These are phyloP conservation scores for Diprion similis DNA, from an alignment of 1,140 invertebrate species.

Conservation along the genomic window DNA sequence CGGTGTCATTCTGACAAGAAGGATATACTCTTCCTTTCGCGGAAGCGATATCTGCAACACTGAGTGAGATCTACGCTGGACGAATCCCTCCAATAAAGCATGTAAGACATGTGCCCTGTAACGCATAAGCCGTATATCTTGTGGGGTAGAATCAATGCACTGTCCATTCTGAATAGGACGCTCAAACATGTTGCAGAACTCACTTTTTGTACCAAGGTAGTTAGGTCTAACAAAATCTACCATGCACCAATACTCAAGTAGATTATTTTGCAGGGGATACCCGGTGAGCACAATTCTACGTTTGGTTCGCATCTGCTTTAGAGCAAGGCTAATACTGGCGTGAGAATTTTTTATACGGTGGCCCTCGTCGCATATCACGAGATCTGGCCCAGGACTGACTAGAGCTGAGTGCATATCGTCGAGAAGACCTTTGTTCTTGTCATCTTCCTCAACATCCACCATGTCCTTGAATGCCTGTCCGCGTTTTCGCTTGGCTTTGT, in stretches of 20 bases:
- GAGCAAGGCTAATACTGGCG: conserved; percentile 89
- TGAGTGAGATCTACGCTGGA: conserved; percentile 88
- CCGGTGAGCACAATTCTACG: conserved; percentile 91
- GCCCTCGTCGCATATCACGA: conserved; percentile 95
- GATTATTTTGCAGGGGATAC: conserved; percentile 96
- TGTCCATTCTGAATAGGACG: conserved; percentile 94
- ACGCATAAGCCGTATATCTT: conserved; percentile 89
- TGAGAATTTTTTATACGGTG: conserved; percentile 97
- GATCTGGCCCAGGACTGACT: conserved; percentile 90
- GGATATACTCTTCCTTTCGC: conserved; percentile 90
- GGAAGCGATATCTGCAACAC: conserved; percentile 88
- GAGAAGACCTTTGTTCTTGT: conserved; percentile 84
- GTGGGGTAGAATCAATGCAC: conserved; percentile 90
- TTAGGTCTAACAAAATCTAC: conserved; percentile 95
- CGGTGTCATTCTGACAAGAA: conserved; percentile 85
- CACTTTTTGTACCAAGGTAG: conserved; percentile 89
- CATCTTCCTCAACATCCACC: conserved; percentile 69
- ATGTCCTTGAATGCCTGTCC: conserved; percentile 55
- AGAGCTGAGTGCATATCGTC: conserved; percentile 88
- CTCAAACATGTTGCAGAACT: conserved; percentile 97
- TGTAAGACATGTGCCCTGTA: conserved; percentile 90
- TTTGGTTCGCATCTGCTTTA: conserved; percentile 91
- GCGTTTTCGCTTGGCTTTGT: conserved; percentile 56
- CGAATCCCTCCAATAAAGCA: conserved; percentile 88
- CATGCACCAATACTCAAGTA: conserved; percentile 97